Base-by-base conservation (phyloP, 2,113 vertebrate genomes). In the Riparia riparia region DNA sequence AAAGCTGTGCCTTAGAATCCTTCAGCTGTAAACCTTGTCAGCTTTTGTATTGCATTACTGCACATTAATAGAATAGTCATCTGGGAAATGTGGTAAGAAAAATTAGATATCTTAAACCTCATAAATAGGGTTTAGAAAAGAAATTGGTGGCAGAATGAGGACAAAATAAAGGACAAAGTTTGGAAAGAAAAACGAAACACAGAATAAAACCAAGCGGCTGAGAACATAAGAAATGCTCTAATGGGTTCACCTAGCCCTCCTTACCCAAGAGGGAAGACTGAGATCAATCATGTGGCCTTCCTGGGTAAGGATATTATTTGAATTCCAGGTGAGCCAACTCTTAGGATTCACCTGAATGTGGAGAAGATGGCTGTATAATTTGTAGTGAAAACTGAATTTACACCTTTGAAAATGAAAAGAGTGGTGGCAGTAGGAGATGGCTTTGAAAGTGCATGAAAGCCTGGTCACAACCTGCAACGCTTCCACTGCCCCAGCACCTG, bases 141-240 rank as follows among this genome's bases (percentile, higher is more conserved):
- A 93, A 93, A 87, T 26, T 65, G 65, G n/a, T 93, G 63, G 86
- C 72, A 96, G 81, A 95, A 94, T 79, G 57, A 83, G 83, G 86
- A 89, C 81, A 91, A 89, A 94, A 81, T 53, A 91, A 92, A 92
- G 49, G 63, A 83, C 32, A 60, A 74, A 78, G 18, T 15, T 22
- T 12, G 32, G 49, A 89, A 84, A 34, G 44, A 84, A 82, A 95
- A 95, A 89, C 42, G 32, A 94, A 86, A 65, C 17, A 29, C 3
- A 56, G 47, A 37, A 39, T 68, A 76, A 83, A 92, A 74, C 56
- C 44, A 56, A 71, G 64, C 69, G 53, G 37, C 31, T 89, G 69
- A 71, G 47, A 73, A 66, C 25, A 7, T 6, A 77, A 63, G 54
- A 86, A 96, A 86, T 58, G 63, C 32, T 26, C 54, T 83, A 50